phyloP scores from a whole-genome alignment of 2,113 vertebrate genomes.

The Dasyurus viverrinus region DNA sequence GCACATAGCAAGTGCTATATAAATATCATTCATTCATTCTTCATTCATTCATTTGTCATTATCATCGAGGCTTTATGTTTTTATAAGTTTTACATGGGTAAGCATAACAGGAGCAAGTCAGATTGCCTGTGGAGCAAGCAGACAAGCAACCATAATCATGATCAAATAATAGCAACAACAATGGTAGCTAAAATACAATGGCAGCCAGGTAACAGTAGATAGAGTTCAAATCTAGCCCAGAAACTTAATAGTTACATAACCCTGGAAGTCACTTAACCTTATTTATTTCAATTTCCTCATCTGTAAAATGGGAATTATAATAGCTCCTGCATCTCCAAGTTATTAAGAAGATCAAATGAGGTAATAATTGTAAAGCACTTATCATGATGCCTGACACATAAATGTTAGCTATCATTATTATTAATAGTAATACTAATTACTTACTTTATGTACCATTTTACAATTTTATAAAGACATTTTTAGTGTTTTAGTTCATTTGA shows the following conservation, averaged over 20 bases:
- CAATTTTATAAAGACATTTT: not conserved
- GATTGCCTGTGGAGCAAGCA: too few relatives aligned
- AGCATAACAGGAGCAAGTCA: too few relatives aligned
- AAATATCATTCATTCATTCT: too few relatives aligned
- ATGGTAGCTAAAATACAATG: too few relatives aligned
- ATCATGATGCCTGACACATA: not conserved
- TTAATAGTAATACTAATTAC: not conserved
- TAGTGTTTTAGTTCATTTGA: not conserved
- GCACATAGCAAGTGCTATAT: too few relatives aligned
- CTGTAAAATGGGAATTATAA: not conserved
- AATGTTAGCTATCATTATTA: not conserved
- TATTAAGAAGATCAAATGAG: not conserved
- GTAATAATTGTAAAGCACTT: not conserved
- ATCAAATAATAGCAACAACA: too few relatives aligned
- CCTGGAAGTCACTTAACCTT: not conserved
- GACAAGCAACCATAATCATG: too few relatives aligned
- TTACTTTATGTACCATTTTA: not conserved
- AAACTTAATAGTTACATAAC: not conserved
- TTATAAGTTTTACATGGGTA: too few relatives aligned
- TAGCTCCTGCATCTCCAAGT: too few relatives aligned
- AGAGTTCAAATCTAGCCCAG: not conserved
- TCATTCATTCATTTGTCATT: too few relatives aligned
- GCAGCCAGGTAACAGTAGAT: too few relatives aligned
- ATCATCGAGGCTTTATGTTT: too few relatives aligned
- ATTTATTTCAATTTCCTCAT: not conserved